Evolutionary conservation across 2,797 vertebrate genomes (phyloP).

Genomic region (Argya squamiceps): DNA sequence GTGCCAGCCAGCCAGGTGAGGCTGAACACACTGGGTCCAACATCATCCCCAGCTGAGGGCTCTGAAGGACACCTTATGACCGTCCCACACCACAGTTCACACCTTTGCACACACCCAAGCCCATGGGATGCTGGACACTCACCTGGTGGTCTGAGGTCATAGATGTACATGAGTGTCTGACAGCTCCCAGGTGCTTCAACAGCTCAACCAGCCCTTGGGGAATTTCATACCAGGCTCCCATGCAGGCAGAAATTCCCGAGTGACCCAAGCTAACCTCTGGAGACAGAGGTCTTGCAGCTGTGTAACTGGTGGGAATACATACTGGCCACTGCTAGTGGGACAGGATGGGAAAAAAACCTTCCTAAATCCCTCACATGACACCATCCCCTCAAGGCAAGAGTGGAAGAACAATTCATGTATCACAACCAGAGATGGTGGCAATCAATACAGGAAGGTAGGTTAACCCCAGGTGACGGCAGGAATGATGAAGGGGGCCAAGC

Average conservation of each 20-base stretch:
- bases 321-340: not conserved
- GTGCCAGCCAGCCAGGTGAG: not conserved
- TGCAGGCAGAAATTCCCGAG: not conserved
- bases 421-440: not conserved
- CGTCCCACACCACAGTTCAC: not conserved
- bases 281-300: not conserved
- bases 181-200: not conserved
- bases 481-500: not conserved
- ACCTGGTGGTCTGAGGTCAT: not conserved
- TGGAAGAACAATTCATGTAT: not conserved
- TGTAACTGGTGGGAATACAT: not conserved
- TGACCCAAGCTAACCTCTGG: not conserved
- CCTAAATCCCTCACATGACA: not conserved
- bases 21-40: not conserved
- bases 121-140: not conserved
- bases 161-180: not conserved
- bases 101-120: accelerated
- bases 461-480: not conserved
- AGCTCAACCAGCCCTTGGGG: not conserved
- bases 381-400: accelerated
- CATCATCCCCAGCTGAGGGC: not conserved
- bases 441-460: not conserved
- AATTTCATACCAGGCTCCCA: not conserved
- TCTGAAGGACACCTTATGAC: not conserved
- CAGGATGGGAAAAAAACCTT: not conserved